Base-by-base conservation (phyloP, 2,797 vertebrate species). In the Echiichthys vipera region DNA sequence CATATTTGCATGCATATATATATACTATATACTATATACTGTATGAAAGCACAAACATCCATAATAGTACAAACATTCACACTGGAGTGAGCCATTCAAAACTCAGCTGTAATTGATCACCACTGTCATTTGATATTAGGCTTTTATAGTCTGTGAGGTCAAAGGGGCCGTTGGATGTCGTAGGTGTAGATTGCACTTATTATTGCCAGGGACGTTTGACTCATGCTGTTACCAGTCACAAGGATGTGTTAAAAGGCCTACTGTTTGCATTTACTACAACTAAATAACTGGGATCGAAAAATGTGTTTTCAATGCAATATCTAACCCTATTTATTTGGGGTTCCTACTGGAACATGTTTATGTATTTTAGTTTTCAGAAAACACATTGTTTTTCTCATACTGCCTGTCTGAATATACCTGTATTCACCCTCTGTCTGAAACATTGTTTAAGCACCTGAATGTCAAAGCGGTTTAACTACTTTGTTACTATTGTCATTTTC, bases 291-390 rank as follows among this genome's bases (percentile, higher is more conserved):
- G 7, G 30, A 47, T 4, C 34, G n/a, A 34, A 57, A 57, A 40
- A 40, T 8, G 1, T 17, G 24, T 57, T 50, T 39, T 29, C 18
- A 63, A n/a, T 15, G 20, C 17, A 45, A n/a, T 42, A 51, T 59
- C 25, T 20, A 25, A 17, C 53, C 47, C 61, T 40, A 69, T 61
- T 36, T 70, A 45, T 47, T 24, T n/a, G n/a, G n/a, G n/a, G n/a
- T n/a, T n/a, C n/a, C n/a, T n/a, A n/a, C n/a, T n/a, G n/a, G n/a
- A n/a, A n/a, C n/a, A n/a, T n/a, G n/a, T n/a, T n/a, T n/a, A n/a
- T n/a, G n/a, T n/a, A n/a, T n/a, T n/a, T n/a, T n/a, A n/a, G n/a
- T n/a, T n/a, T n/a, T n/a, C n/a, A n/a, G n/a, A n/a, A n/a, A n/a
- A n/a, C n/a, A n/a, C n/a, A n/a, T n/a, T n/a, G n/a, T n/a, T n/a